A percentile compares a stretch with the other conserved stretches of the same genome.
phyloP scores from a whole-genome alignment of 2,888 invertebrate genomes.

The Epsilonema sp. region DNA sequence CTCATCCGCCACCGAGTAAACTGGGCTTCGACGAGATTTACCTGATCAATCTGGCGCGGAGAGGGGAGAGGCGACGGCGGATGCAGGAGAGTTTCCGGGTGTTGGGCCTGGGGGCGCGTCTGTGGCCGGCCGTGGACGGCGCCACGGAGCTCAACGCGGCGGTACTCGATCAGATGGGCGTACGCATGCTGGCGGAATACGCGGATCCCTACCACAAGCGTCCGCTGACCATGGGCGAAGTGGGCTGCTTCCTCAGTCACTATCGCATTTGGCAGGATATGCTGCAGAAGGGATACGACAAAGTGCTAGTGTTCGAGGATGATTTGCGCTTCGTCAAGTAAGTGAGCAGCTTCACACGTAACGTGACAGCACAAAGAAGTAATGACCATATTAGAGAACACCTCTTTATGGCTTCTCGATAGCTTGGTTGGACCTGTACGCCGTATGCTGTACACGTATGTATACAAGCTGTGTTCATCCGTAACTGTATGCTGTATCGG shows the following conservation, averaged over 20 bases:
- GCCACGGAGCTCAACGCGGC: conserved; percentile 21
- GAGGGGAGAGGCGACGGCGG: conserved; percentile 52
- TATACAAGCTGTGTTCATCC: too few relatives aligned
- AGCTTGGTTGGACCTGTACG: too few relatives aligned
- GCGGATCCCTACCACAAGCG: conserved; percentile 38
- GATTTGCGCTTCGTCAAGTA: conserved; percentile 80
- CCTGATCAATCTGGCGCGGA: conserved; percentile 70
- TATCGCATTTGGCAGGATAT: conserved; percentile 21
- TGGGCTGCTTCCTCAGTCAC: conserved; percentile 86
- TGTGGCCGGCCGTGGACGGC: conserved; percentile 22
- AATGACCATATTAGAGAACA: not conserved
- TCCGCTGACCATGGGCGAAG: conserved; percentile 84
- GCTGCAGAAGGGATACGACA: conserved; percentile 26
- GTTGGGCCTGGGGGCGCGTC: conserved; percentile 46
- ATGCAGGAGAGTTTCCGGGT: conserved; percentile 56
- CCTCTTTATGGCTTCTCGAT: too few relatives aligned
- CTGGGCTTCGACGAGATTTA: too few relatives aligned
- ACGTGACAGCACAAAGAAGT: not conserved
- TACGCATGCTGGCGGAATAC: conserved; percentile 31
- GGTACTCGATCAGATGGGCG: conserved; percentile 18
- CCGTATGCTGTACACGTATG: too few relatives aligned
- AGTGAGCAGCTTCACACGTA: conserved; percentile 30
- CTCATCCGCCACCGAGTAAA: too few relatives aligned
- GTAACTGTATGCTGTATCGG: too few relatives aligned
- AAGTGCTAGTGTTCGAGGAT: conserved; percentile 50